A percentile compares a stretch with the other conserved stretches of the same genome.
phyloP scores from a whole-genome alignment of 2,113 vertebrate species.

The Alethe castanea region DNA sequence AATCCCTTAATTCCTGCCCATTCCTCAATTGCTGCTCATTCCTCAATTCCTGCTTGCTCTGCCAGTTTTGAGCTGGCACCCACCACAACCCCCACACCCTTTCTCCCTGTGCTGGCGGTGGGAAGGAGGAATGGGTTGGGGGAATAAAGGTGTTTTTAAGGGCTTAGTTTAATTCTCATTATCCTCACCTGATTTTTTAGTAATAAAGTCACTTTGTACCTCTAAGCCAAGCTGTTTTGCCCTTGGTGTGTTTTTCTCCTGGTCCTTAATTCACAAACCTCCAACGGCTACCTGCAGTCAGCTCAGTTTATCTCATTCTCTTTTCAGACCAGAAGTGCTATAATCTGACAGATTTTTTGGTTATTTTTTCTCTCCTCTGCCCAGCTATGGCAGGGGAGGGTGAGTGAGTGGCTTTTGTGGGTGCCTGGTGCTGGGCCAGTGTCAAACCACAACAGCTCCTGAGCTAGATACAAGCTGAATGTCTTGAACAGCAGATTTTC shows the following conservation, averaged over 20 bases:
- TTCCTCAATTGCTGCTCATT: no score
- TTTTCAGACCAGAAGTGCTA: not conserved
- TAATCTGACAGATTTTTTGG: not conserved
- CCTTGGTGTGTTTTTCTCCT: not conserved
- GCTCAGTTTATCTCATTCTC: not conserved
- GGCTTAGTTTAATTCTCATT: not conserved
- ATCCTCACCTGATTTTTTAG: not conserved
- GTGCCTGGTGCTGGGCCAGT: not conserved
- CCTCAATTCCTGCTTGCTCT: no score
- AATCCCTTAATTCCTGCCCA: no score
- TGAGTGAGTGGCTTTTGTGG: not conserved
- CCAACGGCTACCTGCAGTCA: not conserved
- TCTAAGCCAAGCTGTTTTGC: not conserved
- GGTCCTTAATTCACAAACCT: not conserved
- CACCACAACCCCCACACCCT: fast-evolving
- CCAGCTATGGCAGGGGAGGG: not conserved
- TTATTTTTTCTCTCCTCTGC: not conserved
- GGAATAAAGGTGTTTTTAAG: not conserved
- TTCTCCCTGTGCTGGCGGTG: fast-evolving
- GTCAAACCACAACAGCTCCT: not conserved
- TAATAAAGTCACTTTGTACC: not conserved
- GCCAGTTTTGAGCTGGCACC: no score
- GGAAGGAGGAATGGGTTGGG: not conserved
- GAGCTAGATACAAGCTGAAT: not conserved
- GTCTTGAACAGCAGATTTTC: not conserved